These are phyloP conservation scores for Chelonus formosanus DNA, from an alignment of 2,888 invertebrate species.

Conservation along the genomic window DNA sequence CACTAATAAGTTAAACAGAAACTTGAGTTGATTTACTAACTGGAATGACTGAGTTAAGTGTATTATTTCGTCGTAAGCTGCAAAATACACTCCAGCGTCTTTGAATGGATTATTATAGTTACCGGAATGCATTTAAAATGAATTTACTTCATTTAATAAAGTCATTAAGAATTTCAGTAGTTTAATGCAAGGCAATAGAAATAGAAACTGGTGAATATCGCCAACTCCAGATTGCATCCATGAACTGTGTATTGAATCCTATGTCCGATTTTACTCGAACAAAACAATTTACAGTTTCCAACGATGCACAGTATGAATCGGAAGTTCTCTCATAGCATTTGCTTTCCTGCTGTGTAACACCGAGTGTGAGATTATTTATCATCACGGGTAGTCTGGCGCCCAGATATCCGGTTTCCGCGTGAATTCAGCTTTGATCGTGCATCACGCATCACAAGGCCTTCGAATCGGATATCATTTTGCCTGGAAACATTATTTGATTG, in stretches of 20 bases:
- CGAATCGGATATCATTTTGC: slow-evolving; percentile 5
- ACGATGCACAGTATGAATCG: slow-evolving; percentile 2
- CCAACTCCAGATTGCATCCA: neutral
- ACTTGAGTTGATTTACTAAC: too few species aligned
- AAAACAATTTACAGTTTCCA: slow-evolving; percentile 15
- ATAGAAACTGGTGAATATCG: neutral
- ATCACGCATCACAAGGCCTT: slow-evolving; percentile 26
- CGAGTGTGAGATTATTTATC: slow-evolving; percentile 26
- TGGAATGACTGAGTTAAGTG: too few species aligned
- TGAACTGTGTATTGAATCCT: neutral
- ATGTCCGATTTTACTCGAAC: neutral
- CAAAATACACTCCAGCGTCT: neutral
- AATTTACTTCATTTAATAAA: neutral
- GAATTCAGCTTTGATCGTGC: slow-evolving; percentile 32
- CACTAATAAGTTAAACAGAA: too few species aligned
- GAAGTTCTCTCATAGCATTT: slow-evolving; percentile 8
- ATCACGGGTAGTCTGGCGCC: slow-evolving; percentile 28
- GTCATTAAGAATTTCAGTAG: neutral
- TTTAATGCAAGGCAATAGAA: neutral
- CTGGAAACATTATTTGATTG: slow-evolving; percentile 24
- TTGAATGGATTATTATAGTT: neutral
- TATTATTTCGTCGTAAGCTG: too few species aligned
- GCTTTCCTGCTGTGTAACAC: slow-evolving; percentile 5
- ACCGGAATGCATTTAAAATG: neutral
- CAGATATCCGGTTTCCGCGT: slow-evolving; percentile 31